A percentile compares a stretch with the other conserved stretches of the same genome.
phyloP scores from a whole-genome alignment of 2,113 vertebrate species.

The Poicephalus meyeri region DNA sequence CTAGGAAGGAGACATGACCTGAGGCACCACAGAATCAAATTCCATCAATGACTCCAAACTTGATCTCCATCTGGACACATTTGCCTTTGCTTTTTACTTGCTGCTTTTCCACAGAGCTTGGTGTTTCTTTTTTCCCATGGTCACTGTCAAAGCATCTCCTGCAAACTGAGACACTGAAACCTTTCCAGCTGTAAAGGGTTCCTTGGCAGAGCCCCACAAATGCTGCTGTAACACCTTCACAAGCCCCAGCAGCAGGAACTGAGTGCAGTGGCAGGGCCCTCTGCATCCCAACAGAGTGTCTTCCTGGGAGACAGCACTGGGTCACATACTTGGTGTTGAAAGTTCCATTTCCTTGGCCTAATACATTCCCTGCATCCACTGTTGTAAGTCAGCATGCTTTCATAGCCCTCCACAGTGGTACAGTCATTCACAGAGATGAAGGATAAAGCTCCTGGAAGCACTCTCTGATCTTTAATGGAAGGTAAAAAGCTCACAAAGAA shows the following conservation, averaged over 20 bases:
- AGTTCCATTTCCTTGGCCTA: background rate
- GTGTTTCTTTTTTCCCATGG: background rate
- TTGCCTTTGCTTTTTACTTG: constrained; percentile 24
- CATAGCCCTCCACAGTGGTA: background rate
- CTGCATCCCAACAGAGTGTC: background rate
- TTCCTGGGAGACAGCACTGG: background rate
- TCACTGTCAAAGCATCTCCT: background rate
- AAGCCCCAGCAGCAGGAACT: background rate
- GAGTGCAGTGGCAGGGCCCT: background rate
- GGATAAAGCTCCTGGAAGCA: background rate
- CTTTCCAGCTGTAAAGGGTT: background rate
- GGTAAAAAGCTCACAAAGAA: background rate
- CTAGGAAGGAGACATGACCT: background rate
- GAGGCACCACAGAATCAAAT: constrained; percentile 30
- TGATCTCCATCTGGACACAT: background rate
- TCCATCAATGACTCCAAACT: background rate
- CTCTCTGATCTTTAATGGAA: background rate
- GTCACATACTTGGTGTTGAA: background rate
- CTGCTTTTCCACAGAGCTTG: background rate
- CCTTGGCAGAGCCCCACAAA: background rate
- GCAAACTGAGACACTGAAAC: background rate
- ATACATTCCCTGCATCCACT: background rate
- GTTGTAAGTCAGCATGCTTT: background rate
- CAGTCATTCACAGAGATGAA: background rate
- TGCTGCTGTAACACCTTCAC: background rate